Conservation (phyloP, 2,113 vertebrate genomes). For the Lucifuga dentata region DNA sequence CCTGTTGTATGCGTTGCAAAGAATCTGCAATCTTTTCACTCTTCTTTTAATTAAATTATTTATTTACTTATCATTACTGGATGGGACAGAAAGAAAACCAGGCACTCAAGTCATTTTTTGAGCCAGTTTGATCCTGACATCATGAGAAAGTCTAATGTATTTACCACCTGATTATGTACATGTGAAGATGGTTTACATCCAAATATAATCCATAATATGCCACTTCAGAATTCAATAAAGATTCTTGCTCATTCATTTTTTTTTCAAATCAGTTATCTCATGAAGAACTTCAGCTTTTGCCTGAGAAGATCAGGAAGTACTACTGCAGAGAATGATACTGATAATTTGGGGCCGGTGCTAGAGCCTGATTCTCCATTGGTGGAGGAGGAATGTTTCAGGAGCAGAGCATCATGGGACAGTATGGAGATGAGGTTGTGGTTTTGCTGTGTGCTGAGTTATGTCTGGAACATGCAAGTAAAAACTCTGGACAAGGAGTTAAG, state of each 20-base stretch:
- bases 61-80: neutral
- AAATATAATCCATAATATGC: too few relatives aligned
- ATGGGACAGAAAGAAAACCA: too few relatives aligned
- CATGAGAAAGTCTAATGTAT: too few relatives aligned
- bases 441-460: neutral
- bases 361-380: neutral
- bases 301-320: neutral
- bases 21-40: neutral
- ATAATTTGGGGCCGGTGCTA: neutral
- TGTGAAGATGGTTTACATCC: neutral
- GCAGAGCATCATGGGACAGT: conserved; percentile 17
- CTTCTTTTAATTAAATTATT: neutral
- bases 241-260: too few relatives aligned
- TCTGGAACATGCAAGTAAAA: neutral
- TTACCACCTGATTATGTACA: too few relatives aligned
- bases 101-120: neutral
- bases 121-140: too few relatives aligned
- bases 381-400: conserved; percentile 51
- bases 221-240: too few relatives aligned
- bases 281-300: too few relatives aligned
- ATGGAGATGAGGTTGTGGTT: neutral
- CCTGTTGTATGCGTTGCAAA: too few relatives aligned
- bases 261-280: too few relatives aligned
- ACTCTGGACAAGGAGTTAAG: neutral
- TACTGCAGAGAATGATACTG: neutral